Base-by-base conservation (phyloP, 1,140 invertebrate species). In the Pteromalus puparum region DNA sequence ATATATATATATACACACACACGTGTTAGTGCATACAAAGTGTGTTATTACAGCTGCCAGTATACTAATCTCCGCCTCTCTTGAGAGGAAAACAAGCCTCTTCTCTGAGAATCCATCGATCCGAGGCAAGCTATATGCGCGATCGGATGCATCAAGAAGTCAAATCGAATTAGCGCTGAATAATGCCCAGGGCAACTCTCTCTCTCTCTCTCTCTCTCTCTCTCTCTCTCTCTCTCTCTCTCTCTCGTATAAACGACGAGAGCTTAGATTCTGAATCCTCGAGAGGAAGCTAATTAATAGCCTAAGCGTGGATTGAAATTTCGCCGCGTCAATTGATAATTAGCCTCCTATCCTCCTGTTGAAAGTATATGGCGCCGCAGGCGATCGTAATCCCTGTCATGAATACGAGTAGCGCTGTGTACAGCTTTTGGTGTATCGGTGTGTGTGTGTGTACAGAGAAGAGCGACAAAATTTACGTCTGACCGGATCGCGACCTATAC, bases 91-190 rank as follows among this genome's bases (percentile, higher is more conserved):
- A 48, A 7, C 53, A 21, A 61, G 18, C 38, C 38, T 9, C 38
- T 10, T 42, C 38, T 42, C 5, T 7, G 18, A 6, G 13, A 30
- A 67, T 2, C 21, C 2, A 26, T 70, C 12, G 67, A 18, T 26
- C 12, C 15, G 61, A 18, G 2, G 61, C 61, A 65, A 28, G 6
- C 30, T 34, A 5, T 5, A n/a, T 34, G 3, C 0, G 30, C 30
- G 30, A 21, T 9, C 30, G 24, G 30, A 46, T 24, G n/a, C 24
- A 15, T 80, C 68, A 34, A 70, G 78, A 70, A 80, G 34, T 70
- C n/a, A 70, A 80, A 80, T 80, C 38, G 21, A 80, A 80, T 80
- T 24, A 68, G 24, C 18, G 61, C 34, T 10, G 65, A 67, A 79
- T 42, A 67, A 68, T 42, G 34, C 10, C 30, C n/a, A 9, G 46